phyloP scores from a whole-genome alignment of 2,113 vertebrate species.

The Alligator mississippiensis region DNA sequence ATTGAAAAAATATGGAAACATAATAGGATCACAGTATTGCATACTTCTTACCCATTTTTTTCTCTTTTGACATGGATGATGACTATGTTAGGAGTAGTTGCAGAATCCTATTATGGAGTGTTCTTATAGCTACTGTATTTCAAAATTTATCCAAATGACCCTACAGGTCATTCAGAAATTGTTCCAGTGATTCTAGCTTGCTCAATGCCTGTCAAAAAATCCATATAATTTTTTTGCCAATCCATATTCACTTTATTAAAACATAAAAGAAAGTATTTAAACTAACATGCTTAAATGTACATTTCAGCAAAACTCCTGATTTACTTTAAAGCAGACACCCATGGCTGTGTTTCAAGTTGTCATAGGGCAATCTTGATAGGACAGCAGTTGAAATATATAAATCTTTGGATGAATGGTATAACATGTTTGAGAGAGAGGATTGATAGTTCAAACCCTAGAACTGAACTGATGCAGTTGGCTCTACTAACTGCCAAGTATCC shows the following conservation, averaged over 20 bases:
- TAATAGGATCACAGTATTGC: background rate
- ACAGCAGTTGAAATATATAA: background rate
- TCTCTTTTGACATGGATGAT: background rate
- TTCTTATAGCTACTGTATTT: background rate
- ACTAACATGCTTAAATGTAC: background rate
- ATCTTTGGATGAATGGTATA: background rate
- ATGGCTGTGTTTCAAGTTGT: conserved; percentile 21
- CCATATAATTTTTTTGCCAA: background rate
- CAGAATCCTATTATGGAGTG: background rate
- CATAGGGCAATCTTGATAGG: background rate
- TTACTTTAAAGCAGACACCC: background rate
- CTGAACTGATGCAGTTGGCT: background rate
- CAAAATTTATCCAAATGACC: background rate
- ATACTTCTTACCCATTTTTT: background rate
- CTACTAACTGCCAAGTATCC: background rate
- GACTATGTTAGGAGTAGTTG: background rate
- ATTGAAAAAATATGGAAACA: background rate
- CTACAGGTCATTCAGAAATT: background rate
- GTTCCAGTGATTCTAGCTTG: background rate
- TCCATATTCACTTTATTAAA: background rate
- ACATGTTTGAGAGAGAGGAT: background rate
- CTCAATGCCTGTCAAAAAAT: background rate
- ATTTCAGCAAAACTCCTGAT: background rate
- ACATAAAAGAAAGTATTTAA: background rate
- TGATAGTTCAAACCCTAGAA: background rate